Evolutionary conservation across 2,888 invertebrate genomes (phyloP), one percentile per base, ranked within the genome.

Genomic region (Philaethria dido): DNA sequence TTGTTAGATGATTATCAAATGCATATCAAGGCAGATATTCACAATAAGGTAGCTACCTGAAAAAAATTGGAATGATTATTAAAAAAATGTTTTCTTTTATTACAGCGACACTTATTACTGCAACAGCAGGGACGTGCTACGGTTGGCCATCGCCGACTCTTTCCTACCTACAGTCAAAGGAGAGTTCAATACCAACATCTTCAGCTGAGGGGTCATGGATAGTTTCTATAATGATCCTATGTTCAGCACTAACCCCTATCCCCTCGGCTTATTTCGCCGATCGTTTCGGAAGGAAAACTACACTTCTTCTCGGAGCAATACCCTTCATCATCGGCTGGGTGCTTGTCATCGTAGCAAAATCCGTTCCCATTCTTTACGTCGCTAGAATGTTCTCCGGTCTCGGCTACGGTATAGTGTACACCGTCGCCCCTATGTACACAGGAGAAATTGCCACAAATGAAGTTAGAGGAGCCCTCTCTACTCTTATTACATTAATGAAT

Each of bases 281-380:
- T 80, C 87, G 90, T 69, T 91, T 94, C 69, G 96, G 96, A n/a
- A 91, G 96, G n/a, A 95, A 95, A 79, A 93, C 89, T 14, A 94
- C 94, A n/a, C 87, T 95, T 1, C 86, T 95, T 14, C 80, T 94
- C 44, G 91, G 94, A 14, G 94, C 94, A 0, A 75, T 95, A 8
- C 94, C 95, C 0, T 93, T 94, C 75, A 93, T 94, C 71, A 61
- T 94, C 45, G 94, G 95, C 69, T 96, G 95, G 95, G 79, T 95
- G 42, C 84, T 95, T 73, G 92, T 95, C 73, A 94, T 94, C 71
- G 83, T 93, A 42, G 94, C 95, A 33, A 87, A 91, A 62, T 93
- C 92, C 4, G 93, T 94, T 1, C 83, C 90, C 48, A 78, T 93
- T 55, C 87, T 95, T n/a, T 94, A 94, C 81, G 86, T 93, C 6